A percentile compares a stretch with the other conserved stretches of the same genome.
phyloP scores from a whole-genome alignment of 2,888 invertebrate genomes.

The Ophion obscuratus region DNA sequence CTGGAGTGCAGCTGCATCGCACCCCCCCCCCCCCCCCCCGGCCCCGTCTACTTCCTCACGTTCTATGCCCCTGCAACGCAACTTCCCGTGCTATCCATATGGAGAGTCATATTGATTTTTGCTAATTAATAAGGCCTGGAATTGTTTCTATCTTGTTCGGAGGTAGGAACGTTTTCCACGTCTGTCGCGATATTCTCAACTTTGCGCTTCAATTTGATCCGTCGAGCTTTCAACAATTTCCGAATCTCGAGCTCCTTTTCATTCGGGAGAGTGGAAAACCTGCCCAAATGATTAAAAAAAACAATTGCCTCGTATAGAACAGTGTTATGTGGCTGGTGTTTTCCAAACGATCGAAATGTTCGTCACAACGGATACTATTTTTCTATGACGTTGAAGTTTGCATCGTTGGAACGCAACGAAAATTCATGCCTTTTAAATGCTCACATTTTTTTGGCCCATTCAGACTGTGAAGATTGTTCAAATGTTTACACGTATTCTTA shows the following conservation, averaged over 20 bases:
- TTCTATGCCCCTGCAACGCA: background rate
- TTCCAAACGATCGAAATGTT: background rate
- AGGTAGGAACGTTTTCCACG: background rate
- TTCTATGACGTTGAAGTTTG: no score
- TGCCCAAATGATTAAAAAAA: background rate
- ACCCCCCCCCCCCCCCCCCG: background rate
- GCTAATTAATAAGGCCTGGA: conserved; percentile 47
- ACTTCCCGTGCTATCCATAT: conserved; percentile 6
- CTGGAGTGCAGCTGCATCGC: conserved; percentile 37
- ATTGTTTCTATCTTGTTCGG: background rate
- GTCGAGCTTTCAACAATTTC: background rate
- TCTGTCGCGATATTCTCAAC: background rate
- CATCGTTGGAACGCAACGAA: no score
- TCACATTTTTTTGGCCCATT: no score
- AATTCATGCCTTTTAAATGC: no score
- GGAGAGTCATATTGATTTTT: conserved; percentile 56
- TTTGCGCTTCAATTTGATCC: conserved; percentile 1
- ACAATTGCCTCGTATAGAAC: background rate
- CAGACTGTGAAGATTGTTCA: no score
- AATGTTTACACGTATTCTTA: no score
- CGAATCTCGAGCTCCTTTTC: background rate
- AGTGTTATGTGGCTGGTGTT: no score
- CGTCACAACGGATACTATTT: no score
- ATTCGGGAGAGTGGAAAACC: background rate
- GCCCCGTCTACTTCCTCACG: background rate